Conservation (phyloP, 1,140 invertebrate genomes). For the Drosophila mayri region DNA sequence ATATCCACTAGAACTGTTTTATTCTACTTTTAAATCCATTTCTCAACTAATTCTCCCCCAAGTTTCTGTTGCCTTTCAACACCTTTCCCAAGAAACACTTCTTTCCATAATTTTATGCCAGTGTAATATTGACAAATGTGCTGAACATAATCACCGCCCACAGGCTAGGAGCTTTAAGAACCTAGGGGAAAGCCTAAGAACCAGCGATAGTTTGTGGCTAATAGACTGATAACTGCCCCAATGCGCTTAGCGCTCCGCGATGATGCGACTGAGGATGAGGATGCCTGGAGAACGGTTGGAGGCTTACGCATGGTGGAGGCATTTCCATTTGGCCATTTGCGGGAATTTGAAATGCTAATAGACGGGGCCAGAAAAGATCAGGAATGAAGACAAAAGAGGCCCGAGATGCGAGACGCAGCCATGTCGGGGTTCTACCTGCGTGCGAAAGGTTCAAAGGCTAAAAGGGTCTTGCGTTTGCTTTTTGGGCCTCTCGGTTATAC, state of each 20-base stretch:
- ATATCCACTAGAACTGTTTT: neutral
- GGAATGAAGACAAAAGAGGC: conserved; percentile 43
- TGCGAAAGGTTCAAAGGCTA: conserved; percentile 78
- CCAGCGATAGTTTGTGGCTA: conserved; percentile 55
- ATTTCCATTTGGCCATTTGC: conserved; percentile 55
- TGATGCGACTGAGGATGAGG: conserved; percentile 14
- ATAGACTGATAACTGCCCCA: conserved; percentile 79
- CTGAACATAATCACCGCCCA: conserved; percentile 41
- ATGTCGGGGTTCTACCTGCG: conserved; percentile 58
- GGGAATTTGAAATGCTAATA: conserved; percentile 74
- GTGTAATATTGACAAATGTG: conserved; percentile 35
- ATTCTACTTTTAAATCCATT: neutral
- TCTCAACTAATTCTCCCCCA: neutral
- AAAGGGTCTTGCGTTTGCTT: conserved; percentile 60
- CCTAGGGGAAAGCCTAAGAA: conserved; percentile 3
- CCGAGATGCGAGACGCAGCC: neutral
- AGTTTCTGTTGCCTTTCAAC: conserved; percentile 1
- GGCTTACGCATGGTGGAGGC: conserved; percentile 72
- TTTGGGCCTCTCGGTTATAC: conserved; percentile 14
- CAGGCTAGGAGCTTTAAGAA: conserved; percentile 14
- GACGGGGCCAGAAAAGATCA: conserved; percentile 43
- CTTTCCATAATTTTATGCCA: conserved; percentile 1
- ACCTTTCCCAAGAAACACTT: neutral
- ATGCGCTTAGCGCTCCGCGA: conserved; percentile 56
- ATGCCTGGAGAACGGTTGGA: neutral